Base-by-base conservation (phyloP, 2,888 invertebrate genomes). In the Andrena haemorrhoa region DNA sequence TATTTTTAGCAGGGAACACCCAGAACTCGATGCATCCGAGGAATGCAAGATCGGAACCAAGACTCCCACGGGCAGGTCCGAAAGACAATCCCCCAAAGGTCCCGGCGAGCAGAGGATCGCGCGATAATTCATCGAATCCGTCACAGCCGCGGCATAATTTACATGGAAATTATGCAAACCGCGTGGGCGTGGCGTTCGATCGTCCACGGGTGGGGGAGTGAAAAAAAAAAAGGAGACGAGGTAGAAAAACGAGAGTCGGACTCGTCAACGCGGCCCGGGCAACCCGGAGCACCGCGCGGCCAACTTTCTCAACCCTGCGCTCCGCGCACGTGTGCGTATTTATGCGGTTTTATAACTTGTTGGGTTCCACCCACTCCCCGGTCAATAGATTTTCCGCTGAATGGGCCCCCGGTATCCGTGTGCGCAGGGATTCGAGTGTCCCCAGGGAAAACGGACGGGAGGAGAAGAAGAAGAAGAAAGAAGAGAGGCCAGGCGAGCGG, bases 351-450 rank as follows among this genome's bases (percentile, higher is more conserved):
- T 78, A 77, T 70, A 82, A 83, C 73, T 75, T 68, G 81, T 74
- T 68, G 61, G 72, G 79, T 66, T 79, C 76, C 82, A 83, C 79
- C 77, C 82, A 82, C 79, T 71, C 78, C 83, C 72, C 63, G 71
- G 83, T 69, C 85, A 73, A 86, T 82, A 86, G 84, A 85, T 76
- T 79, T 64, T 60, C 86, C 71, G 47, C 23, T 69, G 76, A 84
- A 80, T 79, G 53, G 12, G 20, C 33, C 49, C 49, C 7, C 33
- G 58, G n/a, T 12, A 10, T 31, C 53, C 8, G 12, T 16, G n/a
- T 20, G 41, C 8, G 33, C 33, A 31, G 60, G 47, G 35, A 76
- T 58, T 72, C 63, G 26, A 63, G 29, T 29, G 60, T 51, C 23
- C 35, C 29, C 20, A 1, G 35, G 56, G 69, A 77, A 35, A 79